Base-by-base conservation (phyloP, 2,888 invertebrate genomes). In the Chloroclysta siterata region DNA sequence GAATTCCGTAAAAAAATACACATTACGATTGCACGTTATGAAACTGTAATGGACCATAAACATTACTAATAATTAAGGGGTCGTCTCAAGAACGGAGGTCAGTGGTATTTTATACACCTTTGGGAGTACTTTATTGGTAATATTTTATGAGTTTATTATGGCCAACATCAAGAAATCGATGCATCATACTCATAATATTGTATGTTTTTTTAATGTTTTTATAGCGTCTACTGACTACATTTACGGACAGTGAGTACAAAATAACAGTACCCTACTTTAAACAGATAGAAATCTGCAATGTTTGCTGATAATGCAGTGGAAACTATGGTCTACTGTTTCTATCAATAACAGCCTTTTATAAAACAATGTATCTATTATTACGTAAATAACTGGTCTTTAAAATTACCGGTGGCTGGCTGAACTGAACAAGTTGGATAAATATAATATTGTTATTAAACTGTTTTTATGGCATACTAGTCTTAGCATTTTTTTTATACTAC, bases 301-400 rank as follows among this genome's bases (percentile, higher is more conserved):
- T 65, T 71, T 61, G 60, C 64, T 64, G 68, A 67, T 72, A 68
- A 69, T 66, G 62, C 58, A 63, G 61, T 61, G 56, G 66, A 58
- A 70, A 67, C 56, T 67, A 63, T 56, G 54, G 63, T 63, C 70
- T 66, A 67, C 66, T 62, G 72, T 70, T 62, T 54, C 61, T 53
- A 57, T 64, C 62, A 70, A 70, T 61, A 58, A 72, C 62, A 67
- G 65, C 56, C 60, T 65, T 58, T 65, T 51, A 55, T 60, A 65
- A 17, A 71, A 70, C 72, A 63, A 63, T 59, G 59, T 65, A 44
- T 56, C 66, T 61, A 65, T 61, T 60, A 67, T 67, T 66, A 66
- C 53, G 64, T 60, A 41, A 65, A 58, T 51, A 58, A 39, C 57
- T 51, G 50, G 39, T 65, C 54, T 54, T 65, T 52, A 65, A 8